Percentiles rank a stretch among this genome's conserved stretches.
These are phyloP conservation scores for Malurus elegans DNA, from an alignment of 2,113 vertebrate species.

Conservation along the genomic window DNA sequence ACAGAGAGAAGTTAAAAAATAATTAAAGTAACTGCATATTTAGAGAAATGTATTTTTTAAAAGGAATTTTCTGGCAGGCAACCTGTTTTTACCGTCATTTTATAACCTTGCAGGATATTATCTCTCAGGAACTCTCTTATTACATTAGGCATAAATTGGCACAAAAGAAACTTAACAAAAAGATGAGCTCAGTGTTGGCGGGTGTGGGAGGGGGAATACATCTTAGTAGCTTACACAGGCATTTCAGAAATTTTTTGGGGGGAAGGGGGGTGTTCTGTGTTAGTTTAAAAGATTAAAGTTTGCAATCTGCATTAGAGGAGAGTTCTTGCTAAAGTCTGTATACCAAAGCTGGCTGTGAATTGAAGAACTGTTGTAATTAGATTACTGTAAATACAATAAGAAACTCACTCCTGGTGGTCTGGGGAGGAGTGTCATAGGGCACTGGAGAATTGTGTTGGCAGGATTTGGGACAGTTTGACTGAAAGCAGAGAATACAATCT, in stretches of 20 bases:
- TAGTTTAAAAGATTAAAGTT: slow-evolving; percentile 76
- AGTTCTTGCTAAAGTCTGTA: slow-evolving; percentile 63
- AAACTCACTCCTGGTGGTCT: slow-evolving; percentile 85
- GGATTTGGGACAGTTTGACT: slow-evolving; percentile 74
- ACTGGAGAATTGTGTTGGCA: slow-evolving; percentile 69
- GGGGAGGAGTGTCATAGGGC: slow-evolving; percentile 63
- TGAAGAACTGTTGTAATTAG: slow-evolving; percentile 80
- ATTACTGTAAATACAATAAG: slow-evolving; percentile 88
- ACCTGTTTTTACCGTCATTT: not conserved
- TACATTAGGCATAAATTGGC: not conserved
- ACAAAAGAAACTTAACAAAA: slow-evolving; percentile 17
- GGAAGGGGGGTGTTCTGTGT: not conserved
- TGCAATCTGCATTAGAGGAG: slow-evolving; percentile 24
- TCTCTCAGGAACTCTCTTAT: not conserved
- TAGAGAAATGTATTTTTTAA: not conserved
- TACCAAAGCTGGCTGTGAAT: slow-evolving; percentile 73
- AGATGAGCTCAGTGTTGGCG: not conserved
- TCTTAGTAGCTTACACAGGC: not conserved
- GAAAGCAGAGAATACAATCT: slow-evolving; percentile 69
- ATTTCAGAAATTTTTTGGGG: not conserved
- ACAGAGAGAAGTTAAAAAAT: not conserved
- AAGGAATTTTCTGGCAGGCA: not conserved
- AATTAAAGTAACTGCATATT: not conserved
- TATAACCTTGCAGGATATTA: not conserved
- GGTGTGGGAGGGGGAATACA: not conserved